A percentile compares a stretch with the other conserved stretches of the same genome.
These are phyloP conservation scores for Acholoe squamosa DNA, from an alignment of 2,888 invertebrate species.

Conservation along the genomic window DNA sequence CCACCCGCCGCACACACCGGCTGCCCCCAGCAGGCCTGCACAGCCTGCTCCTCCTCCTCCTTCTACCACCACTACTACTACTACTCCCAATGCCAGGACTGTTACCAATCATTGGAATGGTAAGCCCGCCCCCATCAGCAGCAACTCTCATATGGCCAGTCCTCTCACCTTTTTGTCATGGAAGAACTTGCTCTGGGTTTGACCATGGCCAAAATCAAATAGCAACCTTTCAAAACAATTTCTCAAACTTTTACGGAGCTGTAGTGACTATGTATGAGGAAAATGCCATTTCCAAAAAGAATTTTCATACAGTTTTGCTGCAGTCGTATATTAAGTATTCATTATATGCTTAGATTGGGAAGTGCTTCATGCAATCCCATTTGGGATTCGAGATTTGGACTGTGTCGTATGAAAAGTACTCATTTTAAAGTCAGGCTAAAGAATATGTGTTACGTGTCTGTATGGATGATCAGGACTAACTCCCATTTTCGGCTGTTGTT, in stretches of 20 bases:
- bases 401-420: conserved; percentile 53
- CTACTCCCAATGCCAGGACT: conserved; percentile 39
- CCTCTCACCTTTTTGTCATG: not conserved
- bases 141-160: conserved; percentile 56
- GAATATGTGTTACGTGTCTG: not conserved
- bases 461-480: not conserved
- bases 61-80: conserved; percentile 11
- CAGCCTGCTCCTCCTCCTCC: conserved; percentile 54
- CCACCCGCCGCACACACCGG: conserved; percentile 52
- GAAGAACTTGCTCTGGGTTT: too few species aligned
- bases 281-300: too few species aligned
- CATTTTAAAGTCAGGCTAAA: not conserved
- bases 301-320: too few species aligned
- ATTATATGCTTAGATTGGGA: not conserved
- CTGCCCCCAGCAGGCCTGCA: conserved; percentile 3
- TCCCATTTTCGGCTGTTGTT: not conserved
- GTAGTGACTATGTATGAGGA: too few species aligned
- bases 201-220: too few species aligned
- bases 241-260: not conserved
- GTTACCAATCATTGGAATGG: conserved; percentile 62
- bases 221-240: too few species aligned
- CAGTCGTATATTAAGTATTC: not conserved
- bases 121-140: conserved; percentile 38
- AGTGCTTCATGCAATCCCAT: not conserved
- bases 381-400: conserved; percentile 16